phyloP scores from a whole-genome alignment of 2,797 vertebrate species.

The Neostethus bicornis region DNA sequence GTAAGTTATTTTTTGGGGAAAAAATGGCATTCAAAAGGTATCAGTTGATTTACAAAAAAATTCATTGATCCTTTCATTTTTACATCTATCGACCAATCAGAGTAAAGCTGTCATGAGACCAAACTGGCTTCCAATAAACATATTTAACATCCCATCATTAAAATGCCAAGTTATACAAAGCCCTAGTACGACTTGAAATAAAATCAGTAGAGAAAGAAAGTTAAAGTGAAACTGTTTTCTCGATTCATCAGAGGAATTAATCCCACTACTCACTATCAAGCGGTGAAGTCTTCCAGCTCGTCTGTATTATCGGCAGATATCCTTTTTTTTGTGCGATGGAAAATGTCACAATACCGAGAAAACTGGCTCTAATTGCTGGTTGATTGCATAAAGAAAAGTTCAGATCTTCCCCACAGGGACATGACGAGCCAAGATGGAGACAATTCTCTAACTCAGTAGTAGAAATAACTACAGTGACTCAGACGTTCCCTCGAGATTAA shows the following conservation, averaged over 20 bases:
- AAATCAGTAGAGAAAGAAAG: conserved; percentile 8
- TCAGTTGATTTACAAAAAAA: too few relatives aligned
- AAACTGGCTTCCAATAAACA: too few relatives aligned
- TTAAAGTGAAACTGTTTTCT: not conserved
- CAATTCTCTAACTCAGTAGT: not conserved
- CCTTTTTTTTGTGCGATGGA: conserved; percentile 10
- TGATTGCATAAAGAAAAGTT: conserved; percentile 23
- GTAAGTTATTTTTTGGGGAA: too few relatives aligned
- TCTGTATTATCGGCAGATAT: conserved; percentile 9
- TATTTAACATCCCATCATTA: not conserved
- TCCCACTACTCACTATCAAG: conserved; percentile 15
- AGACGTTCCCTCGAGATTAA: conserved; percentile 26
- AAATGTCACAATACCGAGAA: conserved; percentile 17
- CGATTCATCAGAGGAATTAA: not conserved
- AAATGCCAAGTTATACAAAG: not conserved
- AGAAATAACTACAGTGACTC: conserved; percentile 11
- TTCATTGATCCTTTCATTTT: too few relatives aligned
- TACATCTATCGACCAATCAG: too few relatives aligned
- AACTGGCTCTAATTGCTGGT: conserved; percentile 1
- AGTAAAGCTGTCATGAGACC: too few relatives aligned
- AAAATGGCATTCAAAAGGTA: too few relatives aligned
- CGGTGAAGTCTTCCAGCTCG: conserved; percentile 28
- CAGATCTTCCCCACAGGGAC: conserved; percentile 23
- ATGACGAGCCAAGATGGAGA: conserved; percentile 17
- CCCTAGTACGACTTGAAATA: not conserved